A percentile compares a stretch with the other conserved stretches of the same genome.
Conservation (phyloP, 1,140 invertebrate species). For the Drosophila malerkotliana region DNA sequence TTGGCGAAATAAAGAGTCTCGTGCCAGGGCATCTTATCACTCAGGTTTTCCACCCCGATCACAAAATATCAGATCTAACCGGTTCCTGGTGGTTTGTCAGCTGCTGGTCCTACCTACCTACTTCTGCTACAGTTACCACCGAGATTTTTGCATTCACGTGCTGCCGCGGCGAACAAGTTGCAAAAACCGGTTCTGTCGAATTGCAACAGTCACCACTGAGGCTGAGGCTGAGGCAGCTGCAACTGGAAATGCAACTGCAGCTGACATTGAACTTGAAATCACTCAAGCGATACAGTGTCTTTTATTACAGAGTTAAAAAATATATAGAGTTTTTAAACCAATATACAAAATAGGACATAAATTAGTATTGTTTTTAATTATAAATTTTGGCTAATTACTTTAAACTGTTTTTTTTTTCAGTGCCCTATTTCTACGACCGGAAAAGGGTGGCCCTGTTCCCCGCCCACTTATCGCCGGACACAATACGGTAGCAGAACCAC, state of each 20-base stretch:
- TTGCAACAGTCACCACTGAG: constrained; percentile 50
- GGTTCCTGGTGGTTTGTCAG: constrained; percentile 37
- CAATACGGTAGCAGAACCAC: constrained; percentile 27
- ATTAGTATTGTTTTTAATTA: too few species aligned
- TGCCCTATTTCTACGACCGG: constrained; percentile 2
- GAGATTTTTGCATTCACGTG: constrained; percentile 49
- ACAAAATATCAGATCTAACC: constrained; percentile 29
- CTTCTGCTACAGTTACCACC: constrained; percentile 21
- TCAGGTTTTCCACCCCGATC: background rate
- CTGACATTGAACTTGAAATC: constrained; percentile 77
- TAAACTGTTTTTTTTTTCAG: constrained; percentile 3
- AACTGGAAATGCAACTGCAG: constrained; percentile 52
- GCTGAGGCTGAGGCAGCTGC: constrained; percentile 32
- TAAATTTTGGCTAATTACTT: background rate
- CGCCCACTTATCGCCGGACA: constrained; percentile 11
- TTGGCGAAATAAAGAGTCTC: constrained; percentile 19
- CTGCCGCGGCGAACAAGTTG: constrained; percentile 40
- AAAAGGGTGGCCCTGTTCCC: constrained; percentile 14
- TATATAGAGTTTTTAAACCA: background rate
- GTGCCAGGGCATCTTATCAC: constrained; percentile 19
- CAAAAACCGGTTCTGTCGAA: constrained; percentile 61
- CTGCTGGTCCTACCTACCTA: constrained; percentile 37
- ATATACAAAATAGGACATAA: too few species aligned
- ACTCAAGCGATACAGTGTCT: constrained; percentile 14
- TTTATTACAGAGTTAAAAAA: background rate